phyloP scores from a whole-genome alignment of 2,113 vertebrate species.

The Galbula dea region DNA sequence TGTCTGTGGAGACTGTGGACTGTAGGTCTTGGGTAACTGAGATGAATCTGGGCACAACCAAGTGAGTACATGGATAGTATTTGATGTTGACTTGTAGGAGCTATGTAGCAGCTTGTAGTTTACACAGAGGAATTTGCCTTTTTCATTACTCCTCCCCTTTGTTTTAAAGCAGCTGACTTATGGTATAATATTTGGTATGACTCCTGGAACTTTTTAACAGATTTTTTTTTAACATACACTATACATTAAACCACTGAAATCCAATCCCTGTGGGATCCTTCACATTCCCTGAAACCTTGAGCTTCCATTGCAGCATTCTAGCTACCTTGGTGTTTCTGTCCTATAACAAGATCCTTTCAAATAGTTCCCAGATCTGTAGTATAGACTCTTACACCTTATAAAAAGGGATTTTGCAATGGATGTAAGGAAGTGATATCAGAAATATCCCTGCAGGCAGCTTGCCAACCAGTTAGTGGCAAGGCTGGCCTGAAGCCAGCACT shows the following conservation, averaged over 20 bases:
- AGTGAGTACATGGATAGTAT: not conserved
- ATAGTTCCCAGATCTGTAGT: not conserved
- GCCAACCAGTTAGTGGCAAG: not conserved
- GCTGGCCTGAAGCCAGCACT: not conserved
- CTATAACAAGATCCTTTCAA: not conserved
- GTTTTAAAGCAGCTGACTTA: not conserved
- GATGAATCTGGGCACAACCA: not conserved
- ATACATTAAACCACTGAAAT: not conserved
- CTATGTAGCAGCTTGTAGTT: not conserved
- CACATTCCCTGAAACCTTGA: not conserved
- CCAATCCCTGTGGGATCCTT: not conserved
- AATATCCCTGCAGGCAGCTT: not conserved
- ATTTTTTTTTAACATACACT: not conserved
- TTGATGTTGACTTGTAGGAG: not conserved
- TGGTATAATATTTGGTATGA: not conserved
- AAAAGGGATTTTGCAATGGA: slow-evolving; percentile 26
- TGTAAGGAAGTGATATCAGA: slow-evolving; percentile 22
- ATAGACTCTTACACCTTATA: slow-evolving; percentile 27
- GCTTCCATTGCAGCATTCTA: not conserved
- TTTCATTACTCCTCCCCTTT: not conserved
- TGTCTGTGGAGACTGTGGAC: not conserved
- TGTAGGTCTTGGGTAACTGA: not conserved
- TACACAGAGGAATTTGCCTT: not conserved
- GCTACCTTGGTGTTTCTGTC: slow-evolving; percentile 2
- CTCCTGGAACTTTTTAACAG: not conserved